Percentiles rank a stretch among this genome's conserved stretches.
These are phyloP conservation scores for Epistrophe grossulariae DNA, from an alignment of 2,888 invertebrate genomes.

Conservation along the genomic window DNA sequence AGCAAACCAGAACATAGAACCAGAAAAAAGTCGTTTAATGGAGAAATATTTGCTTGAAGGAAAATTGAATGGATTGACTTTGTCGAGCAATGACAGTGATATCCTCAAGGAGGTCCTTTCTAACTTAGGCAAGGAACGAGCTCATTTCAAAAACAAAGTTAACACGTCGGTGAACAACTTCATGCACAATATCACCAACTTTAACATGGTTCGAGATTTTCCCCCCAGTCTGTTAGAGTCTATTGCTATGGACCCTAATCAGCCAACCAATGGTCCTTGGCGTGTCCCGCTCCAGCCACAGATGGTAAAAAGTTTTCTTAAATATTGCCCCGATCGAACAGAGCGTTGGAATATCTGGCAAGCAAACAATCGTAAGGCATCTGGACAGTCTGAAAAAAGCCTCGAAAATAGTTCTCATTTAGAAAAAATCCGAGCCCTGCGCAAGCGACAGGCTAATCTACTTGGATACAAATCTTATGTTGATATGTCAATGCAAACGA, in stretches of 20 bases:
- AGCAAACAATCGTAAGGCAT: slow-evolving; percentile 89
- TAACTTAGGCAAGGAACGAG: slow-evolving; percentile 86
- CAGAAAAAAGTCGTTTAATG: slow-evolving; percentile 89
- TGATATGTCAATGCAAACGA: slow-evolving; percentile 96
- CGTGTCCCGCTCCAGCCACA: slow-evolving; percentile 90
- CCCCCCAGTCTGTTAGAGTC: slow-evolving; percentile 88
- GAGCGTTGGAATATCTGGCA: slow-evolving; percentile 94
- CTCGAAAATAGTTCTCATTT: slow-evolving; percentile 89
- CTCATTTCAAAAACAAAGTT: slow-evolving; percentile 88
- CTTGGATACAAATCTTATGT: slow-evolving; percentile 92
- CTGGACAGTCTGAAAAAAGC: slow-evolving; percentile 86
- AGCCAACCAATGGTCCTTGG: slow-evolving; percentile 92
- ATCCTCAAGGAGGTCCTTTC: slow-evolving; percentile 85
- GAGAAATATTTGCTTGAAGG: slow-evolving; percentile 93
- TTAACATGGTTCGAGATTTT: slow-evolving; percentile 88
- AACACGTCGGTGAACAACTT: slow-evolving; percentile 88
- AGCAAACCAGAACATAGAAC: slow-evolving; percentile 81
- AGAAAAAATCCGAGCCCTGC: slow-evolving; percentile 90
- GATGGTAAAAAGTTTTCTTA: slow-evolving; percentile 90
- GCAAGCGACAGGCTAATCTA: slow-evolving; percentile 89
- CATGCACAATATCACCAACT: slow-evolving; percentile 88
- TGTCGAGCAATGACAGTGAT: slow-evolving; percentile 85
- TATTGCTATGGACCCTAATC: slow-evolving; percentile 87
- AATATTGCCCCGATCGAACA: slow-evolving; percentile 92
- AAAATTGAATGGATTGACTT: slow-evolving; percentile 91